These are phyloP conservation scores for Lochmaea capreae DNA, from an alignment of 2,888 invertebrate species.

Conservation along the genomic window DNA sequence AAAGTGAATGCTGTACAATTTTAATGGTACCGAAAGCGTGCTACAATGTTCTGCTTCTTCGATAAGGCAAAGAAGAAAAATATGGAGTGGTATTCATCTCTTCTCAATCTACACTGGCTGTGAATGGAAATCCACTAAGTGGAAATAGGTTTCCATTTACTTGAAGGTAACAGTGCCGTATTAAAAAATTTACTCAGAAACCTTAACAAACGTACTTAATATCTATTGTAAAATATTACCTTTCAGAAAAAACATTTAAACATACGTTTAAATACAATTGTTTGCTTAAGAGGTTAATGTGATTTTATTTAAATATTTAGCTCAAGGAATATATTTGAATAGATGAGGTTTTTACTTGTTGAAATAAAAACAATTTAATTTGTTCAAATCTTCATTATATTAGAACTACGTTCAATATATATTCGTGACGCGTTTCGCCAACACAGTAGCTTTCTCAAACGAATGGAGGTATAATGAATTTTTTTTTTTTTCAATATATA, in stretches of 20 bases:
- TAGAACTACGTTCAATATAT: no score
- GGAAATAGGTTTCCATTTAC: conserved; percentile 45
- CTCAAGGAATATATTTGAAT: no score
- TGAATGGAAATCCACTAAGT: conserved; percentile 43
- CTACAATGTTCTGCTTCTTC: conserved; percentile 42
- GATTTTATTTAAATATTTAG: no score
- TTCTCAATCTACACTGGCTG: conserved; percentile 37
- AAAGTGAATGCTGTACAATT: conserved; percentile 18
- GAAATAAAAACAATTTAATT: no score
- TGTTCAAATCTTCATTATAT: no score
- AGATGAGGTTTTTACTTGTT: no score
- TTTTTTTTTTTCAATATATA: no score
- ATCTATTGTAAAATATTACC: not conserved
- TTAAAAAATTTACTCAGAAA: conserved; percentile 30
- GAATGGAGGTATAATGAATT: no score
- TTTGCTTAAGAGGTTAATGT: no score
- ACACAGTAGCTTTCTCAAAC: no score
- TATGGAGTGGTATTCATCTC: conserved; percentile 43
- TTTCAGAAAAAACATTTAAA: no score
- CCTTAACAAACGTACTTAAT: not conserved
- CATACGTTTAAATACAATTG: not conserved
- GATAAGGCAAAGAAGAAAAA: conserved; percentile 36
- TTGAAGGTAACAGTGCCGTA: conserved; percentile 42
- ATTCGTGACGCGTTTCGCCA: no score
- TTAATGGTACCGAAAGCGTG: conserved; percentile 34